Evolutionary conservation across 2,888 invertebrate species (phyloP), one percentile per base, ranked within the genome.

Genomic region (Cheilosia scutellata): DNA sequence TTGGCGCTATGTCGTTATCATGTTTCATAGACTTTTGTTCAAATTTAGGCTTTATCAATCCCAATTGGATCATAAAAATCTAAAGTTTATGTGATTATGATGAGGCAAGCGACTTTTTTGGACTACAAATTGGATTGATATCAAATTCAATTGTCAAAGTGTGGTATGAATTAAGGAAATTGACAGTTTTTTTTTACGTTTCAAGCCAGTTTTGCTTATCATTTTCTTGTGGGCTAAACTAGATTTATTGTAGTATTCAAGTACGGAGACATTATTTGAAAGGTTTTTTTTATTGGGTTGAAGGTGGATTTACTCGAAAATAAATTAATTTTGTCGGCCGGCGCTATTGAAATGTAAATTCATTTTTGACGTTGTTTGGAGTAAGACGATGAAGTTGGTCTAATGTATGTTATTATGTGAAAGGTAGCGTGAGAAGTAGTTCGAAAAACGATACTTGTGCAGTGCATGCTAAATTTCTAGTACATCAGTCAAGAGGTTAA

Each of bases 291-390:
- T n/a, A 16, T 33, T n/a, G 20, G 16, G 29, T 37, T 27, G 25
- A 47, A 42, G 62, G 49, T 82, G 29, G 37, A 62, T 44, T 83
- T 74, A 57, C 20, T 68, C 51, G 11, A 29, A 82, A 62, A 77
- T 86, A 72, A 72, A 74, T 82, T 66, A 40, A 44, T 55, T 68
- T 51, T 29, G 16, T 72, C 76, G 72, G 66, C 42, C 66, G 33
- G 25, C 20, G 49, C 72, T 44, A 72, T 86, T 86, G 86, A 86
- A 63, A 86, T 86, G 82, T 31, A 82, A 86, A 86, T 77, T 77
- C 68, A 71, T 75, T 66, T 76, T 20, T 31, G 58, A 71, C 27
- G 47, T 25, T 62, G 20, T 33, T 31, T 37, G 44, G 20, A 65
- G 40, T 51, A 29, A 49, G 11, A 33, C 71, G 47, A 68, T 63